phyloP scores from a whole-genome alignment of 2,113 vertebrate genomes.

The Antechinus stuartii region DNA sequence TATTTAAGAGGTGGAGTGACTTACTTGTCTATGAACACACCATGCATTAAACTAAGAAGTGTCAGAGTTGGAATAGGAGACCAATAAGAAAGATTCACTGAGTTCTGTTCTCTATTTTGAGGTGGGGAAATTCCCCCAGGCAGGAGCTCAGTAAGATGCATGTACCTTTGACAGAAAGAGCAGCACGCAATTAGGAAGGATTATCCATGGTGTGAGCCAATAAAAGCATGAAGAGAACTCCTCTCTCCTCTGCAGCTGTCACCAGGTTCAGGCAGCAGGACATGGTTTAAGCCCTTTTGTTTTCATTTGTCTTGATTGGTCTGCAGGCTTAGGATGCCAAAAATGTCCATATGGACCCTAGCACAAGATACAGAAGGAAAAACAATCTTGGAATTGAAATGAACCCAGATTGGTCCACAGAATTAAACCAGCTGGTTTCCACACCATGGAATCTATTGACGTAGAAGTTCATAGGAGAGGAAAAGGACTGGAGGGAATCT shows the following conservation, averaged over 20 bases:
- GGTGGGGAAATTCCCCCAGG: not conserved
- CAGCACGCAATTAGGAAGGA: not conserved
- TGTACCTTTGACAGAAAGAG: not conserved
- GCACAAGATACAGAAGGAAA: constrained; percentile 42
- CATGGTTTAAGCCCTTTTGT: constrained; percentile 38
- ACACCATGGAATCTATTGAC: not conserved
- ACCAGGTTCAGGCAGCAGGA: not conserved
- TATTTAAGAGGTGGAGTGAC: not conserved
- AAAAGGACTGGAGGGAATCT: not conserved
- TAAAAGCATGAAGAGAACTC: fast-evolving
- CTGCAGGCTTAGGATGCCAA: not conserved
- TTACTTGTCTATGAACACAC: not conserved
- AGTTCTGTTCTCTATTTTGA: not conserved
- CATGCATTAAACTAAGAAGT: not conserved
- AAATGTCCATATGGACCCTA: constrained; percentile 13
- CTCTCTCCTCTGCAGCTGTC: not conserved
- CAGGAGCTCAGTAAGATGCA: not conserved
- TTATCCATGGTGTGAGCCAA: not conserved
- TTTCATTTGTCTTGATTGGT: constrained; percentile 61
- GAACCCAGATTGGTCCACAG: constrained; percentile 7
- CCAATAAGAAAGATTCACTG: not conserved
- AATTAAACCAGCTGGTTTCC: not conserved
- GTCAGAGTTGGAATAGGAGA: not conserved
- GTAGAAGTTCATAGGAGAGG: not conserved
- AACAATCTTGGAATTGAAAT: constrained; percentile 48